phyloP scores from a whole-genome alignment of 2,797 vertebrate species.

The Micropoecilia bifurca region DNA sequence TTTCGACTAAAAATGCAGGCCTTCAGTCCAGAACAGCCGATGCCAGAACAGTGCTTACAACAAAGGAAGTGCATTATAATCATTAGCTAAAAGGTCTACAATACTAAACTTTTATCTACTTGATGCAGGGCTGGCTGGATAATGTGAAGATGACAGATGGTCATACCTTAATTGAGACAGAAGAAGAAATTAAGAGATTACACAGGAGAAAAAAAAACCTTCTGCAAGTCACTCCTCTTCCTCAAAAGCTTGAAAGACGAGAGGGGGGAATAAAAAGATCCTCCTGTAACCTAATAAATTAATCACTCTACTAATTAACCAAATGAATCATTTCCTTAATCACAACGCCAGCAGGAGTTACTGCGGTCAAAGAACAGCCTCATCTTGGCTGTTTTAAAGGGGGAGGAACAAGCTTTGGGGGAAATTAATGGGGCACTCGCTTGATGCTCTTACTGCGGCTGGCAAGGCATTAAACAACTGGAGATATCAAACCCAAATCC shows the following conservation, averaged over 20 bases:
- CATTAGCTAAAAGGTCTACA: not conserved
- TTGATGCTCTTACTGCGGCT: slow-evolving; percentile 30
- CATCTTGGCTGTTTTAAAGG: slow-evolving; percentile 34
- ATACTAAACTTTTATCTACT: slow-evolving; percentile 9
- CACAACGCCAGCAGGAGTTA: slow-evolving; percentile 24
- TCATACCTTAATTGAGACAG: not conserved
- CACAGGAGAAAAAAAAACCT: not conserved
- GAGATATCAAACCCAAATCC: slow-evolving; percentile 17
- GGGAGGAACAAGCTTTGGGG: slow-evolving; percentile 18
- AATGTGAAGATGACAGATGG: not conserved
- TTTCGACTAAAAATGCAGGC: not conserved
- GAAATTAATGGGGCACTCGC: slow-evolving; percentile 36
- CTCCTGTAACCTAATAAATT: slow-evolving; percentile 19
- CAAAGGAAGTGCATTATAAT: not conserved
- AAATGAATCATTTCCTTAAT: slow-evolving; percentile 45
- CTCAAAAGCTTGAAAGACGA: slow-evolving; percentile 12
- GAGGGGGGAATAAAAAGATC: slow-evolving; percentile 13
- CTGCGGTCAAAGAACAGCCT: slow-evolving; percentile 36
- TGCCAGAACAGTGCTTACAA: not conserved
- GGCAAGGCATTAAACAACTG: slow-evolving; percentile 36
- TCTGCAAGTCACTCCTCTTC: not conserved
- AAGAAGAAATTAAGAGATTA: slow-evolving; percentile 7
- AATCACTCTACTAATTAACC: slow-evolving; percentile 45
- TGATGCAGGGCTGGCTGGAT: not conserved
- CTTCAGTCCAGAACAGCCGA: not conserved